Evolutionary conservation across 1,140 invertebrate species (phyloP).

Genomic region (Drosophila aff.): DNA sequence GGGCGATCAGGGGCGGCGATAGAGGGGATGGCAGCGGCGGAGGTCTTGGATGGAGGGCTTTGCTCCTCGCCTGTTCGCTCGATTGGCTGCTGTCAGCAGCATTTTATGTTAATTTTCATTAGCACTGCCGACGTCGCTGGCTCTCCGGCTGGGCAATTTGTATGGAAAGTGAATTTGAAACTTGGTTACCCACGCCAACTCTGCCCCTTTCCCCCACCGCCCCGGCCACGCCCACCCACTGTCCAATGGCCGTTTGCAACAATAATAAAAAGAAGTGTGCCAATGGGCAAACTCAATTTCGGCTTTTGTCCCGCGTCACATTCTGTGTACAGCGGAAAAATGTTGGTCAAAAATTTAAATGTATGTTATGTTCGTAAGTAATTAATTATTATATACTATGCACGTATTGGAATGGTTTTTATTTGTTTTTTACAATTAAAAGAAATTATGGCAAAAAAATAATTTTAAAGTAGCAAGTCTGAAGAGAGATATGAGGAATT

Average conservation of each 20-base stretch:
- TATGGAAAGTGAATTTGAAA: constrained; percentile 83
- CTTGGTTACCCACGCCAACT: constrained; percentile 41
- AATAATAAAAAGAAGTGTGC: constrained; percentile 59
- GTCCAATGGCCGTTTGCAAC: constrained; percentile 17
- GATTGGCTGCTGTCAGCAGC: constrained; percentile 82
- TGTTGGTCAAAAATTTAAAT: neutral
- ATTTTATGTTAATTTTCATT: constrained; percentile 84
- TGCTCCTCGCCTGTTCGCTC: constrained; percentile 55
- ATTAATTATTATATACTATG: neutral
- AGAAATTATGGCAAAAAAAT: neutral
- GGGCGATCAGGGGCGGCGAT: neutral
- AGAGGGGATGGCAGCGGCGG: neutral
- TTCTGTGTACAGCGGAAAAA: constrained; percentile 6
- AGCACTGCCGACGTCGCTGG: constrained; percentile 69
- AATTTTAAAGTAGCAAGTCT: neutral
- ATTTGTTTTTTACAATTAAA: neutral
- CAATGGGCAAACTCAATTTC: constrained; percentile 59
- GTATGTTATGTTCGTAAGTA: neutral
- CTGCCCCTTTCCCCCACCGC: neutral
- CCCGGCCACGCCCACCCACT: constrained; percentile 1
- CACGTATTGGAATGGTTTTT: neutral
- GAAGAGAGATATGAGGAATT: neutral
- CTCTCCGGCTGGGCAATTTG: constrained; percentile 71
- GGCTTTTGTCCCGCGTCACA: constrained; percentile 11
- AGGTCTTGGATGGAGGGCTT: neutral